These are phyloP conservation scores for Orientallactaga bullata DNA, from an alignment of 2,113 vertebrate genomes.

Conservation along the genomic window DNA sequence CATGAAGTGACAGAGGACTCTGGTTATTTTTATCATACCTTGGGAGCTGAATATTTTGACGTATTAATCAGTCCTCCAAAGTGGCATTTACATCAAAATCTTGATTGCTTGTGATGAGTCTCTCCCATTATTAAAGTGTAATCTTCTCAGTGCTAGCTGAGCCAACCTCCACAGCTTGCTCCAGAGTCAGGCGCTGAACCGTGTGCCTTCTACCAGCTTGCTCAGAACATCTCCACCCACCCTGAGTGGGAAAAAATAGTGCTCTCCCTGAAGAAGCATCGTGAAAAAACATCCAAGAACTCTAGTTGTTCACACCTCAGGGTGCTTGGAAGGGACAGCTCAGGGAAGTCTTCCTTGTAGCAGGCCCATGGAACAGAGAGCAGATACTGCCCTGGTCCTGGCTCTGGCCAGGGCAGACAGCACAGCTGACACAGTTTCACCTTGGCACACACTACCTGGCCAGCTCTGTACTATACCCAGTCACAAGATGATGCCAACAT, in stretches of 20 bases:
- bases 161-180: not conserved
- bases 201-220: too few relatives aligned
- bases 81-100: slow-evolving; percentile 43
- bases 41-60: slow-evolving; percentile 56
- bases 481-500: not conserved
- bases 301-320: not conserved
- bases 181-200: not conserved
- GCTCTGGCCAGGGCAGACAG: too few relatives aligned
- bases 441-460: too few relatives aligned
- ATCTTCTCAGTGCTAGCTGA: not conserved
- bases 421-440: too few relatives aligned
- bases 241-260: not conserved
- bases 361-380: too few relatives aligned
- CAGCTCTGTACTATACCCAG: not conserved
- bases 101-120: not conserved
- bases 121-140: not conserved
- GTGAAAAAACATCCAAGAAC: not conserved
- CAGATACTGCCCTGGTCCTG: too few relatives aligned
- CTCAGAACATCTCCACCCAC: not conserved
- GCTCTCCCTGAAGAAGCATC: not conserved
- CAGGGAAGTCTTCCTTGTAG: too few relatives aligned
- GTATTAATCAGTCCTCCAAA: slow-evolving; percentile 46
- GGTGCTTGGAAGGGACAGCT: too few relatives aligned
- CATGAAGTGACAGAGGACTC: slow-evolving; percentile 37
- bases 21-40: slow-evolving; percentile 49